A percentile compares a stretch with the other conserved stretches of the same genome.
phyloP scores from a whole-genome alignment of 2,113 vertebrate genomes.

The Lampris incognitus region DNA sequence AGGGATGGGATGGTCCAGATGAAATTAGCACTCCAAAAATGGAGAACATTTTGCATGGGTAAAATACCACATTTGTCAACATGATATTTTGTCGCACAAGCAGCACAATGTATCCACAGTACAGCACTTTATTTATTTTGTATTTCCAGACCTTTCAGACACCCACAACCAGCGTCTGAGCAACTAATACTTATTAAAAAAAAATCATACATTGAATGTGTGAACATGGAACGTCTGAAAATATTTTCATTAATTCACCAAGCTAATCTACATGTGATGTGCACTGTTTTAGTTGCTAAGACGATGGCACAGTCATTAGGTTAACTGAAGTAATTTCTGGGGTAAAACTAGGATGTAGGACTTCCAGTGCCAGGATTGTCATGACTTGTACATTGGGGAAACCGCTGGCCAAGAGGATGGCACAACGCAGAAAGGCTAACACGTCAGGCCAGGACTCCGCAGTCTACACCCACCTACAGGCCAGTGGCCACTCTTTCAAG shows the following conservation, averaged over 20 bases:
- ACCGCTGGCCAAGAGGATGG: too few species aligned
- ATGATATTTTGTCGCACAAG: conserved; percentile 12
- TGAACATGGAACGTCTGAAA: neutral
- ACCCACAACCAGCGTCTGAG: neutral
- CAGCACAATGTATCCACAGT: conserved; percentile 8
- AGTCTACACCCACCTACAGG: too few species aligned
- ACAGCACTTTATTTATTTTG: conserved; percentile 1
- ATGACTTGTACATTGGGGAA: too few species aligned
- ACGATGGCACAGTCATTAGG: neutral
- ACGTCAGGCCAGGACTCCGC: too few species aligned
- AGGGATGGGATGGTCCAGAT: conserved; percentile 4
- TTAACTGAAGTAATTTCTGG: conserved; percentile 2
- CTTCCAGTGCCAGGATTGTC: too few species aligned
- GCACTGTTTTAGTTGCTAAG: conserved; percentile 6
- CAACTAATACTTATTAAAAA: neutral
- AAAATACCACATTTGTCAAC: conserved; percentile 21
- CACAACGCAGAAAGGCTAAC: too few species aligned
- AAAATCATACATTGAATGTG: neutral
- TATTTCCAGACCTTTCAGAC: neutral
- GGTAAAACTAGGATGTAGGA: conserved; percentile 8
- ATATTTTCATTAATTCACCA: conserved; percentile 5
- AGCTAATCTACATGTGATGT: conserved; percentile 3
- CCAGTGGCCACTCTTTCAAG: too few species aligned
- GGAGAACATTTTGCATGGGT: conserved; percentile 17
- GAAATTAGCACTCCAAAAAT: conserved; percentile 18